phyloP scores from a whole-genome alignment of 1,140 invertebrate species.

The Aphis craccivora region DNA sequence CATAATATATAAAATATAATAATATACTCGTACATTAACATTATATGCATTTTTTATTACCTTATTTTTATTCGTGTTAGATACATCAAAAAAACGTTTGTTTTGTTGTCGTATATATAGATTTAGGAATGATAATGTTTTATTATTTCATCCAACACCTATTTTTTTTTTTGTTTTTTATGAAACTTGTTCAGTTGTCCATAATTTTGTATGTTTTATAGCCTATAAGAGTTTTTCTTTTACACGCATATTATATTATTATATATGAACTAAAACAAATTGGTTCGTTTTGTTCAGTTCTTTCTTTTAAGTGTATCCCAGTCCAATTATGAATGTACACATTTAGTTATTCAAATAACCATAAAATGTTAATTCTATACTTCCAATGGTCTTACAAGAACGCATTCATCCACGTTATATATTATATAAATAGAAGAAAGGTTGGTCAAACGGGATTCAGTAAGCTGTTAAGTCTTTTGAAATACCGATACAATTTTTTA shows the following conservation, averaged over 20 bases:
- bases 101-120: background rate
- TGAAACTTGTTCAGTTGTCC: background rate
- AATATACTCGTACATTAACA: background rate
- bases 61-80: slow-evolving; percentile 9
- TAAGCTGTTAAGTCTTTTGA: background rate
- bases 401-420: background rate
- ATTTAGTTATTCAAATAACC: slow-evolving; percentile 1
- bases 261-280: slow-evolving; percentile 4
- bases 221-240: slow-evolving; percentile 7
- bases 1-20: background rate
- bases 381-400: background rate
- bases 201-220: slow-evolving; percentile 3
- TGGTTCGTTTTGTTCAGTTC: slow-evolving; percentile 19
- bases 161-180: background rate
- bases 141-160: background rate
- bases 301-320: background rate
- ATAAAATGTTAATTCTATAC: slow-evolving; percentile 1
- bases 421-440: background rate
- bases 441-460: background rate
- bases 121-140: slow-evolving; percentile 35
- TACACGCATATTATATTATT: background rate
- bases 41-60: background rate
- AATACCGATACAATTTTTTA: background rate
- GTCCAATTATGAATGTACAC: background rate
- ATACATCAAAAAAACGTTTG: slow-evolving; percentile 7